Evolutionary conservation across 2,797 vertebrate species (phyloP).

Genomic region (Microctenopoma lineatum): DNA sequence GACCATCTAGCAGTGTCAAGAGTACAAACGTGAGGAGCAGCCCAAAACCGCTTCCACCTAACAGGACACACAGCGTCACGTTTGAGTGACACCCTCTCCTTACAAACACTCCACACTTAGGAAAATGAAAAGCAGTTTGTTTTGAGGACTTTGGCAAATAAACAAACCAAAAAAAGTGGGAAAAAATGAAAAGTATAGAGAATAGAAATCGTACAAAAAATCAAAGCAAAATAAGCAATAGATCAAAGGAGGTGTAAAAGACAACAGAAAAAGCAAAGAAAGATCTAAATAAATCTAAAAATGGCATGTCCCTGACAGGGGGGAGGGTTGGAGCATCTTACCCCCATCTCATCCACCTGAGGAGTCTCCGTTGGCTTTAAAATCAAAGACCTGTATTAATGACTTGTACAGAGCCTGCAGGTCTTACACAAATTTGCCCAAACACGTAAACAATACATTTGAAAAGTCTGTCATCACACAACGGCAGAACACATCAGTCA

Average conservation of each 20-base stretch:
- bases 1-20: constrained; percentile 84
- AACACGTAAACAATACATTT: constrained; percentile 57
- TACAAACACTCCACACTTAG: constrained; percentile 65
- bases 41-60: constrained; percentile 61
- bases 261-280: constrained; percentile 57
- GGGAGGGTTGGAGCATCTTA: constrained; percentile 88
- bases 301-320: constrained; percentile 74
- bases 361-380: constrained; percentile 99
- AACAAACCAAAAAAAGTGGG: constrained; percentile 50
- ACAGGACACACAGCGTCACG: constrained; percentile 72
- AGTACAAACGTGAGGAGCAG: constrained; percentile 79
- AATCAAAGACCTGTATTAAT: constrained; percentile 96
- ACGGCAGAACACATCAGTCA: constrained; percentile 50
- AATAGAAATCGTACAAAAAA: constrained; percentile 59
- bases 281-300: constrained; percentile 66
- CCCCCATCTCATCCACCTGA: constrained; percentile 97
- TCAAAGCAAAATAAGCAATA: constrained; percentile 43
- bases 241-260: constrained; percentile 43
- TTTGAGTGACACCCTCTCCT: constrained; percentile 83
- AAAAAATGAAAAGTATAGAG: constrained; percentile 18
- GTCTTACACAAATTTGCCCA: constrained; percentile 64
- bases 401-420: constrained; percentile 66
- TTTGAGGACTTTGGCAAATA: constrained; percentile 57
- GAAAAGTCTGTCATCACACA: constrained; percentile 50
- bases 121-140: constrained; percentile 55